phyloP scores from a whole-genome alignment of 2,113 vertebrate genomes.

The Larimichthys crocea region DNA sequence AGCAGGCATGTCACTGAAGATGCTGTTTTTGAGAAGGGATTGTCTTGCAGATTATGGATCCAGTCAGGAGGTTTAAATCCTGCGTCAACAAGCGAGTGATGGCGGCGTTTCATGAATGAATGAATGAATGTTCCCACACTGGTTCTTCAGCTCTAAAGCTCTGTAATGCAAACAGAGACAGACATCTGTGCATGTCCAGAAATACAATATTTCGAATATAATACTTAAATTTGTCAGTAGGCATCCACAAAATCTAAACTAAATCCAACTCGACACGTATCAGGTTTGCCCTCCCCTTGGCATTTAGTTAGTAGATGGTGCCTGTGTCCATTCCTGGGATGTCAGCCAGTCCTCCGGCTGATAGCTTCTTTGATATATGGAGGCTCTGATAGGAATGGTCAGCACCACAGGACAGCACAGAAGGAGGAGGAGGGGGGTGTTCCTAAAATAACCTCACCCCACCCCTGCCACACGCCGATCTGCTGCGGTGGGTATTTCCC shows the following conservation, averaged over 20 bases:
- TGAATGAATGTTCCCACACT: not conserved
- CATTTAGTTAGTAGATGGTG: constrained; percentile 42
- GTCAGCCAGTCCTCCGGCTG: constrained; percentile 49
- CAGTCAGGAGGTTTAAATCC: constrained; percentile 20
- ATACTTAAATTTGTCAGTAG: constrained; percentile 1
- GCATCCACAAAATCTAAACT: constrained; percentile 31
- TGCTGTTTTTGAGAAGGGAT: constrained; percentile 51
- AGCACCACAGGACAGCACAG: constrained; percentile 20
- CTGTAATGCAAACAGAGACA: constrained; percentile 64
- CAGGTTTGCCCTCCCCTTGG: constrained; percentile 43
- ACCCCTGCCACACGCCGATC: not conserved
- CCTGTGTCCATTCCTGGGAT: constrained; percentile 64
- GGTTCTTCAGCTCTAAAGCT: constrained; percentile 24
- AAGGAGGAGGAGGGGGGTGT: not conserved
- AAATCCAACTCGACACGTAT: constrained; percentile 39
- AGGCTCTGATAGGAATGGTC: constrained; percentile 30
- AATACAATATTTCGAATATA: not conserved
- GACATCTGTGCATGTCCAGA: not conserved
- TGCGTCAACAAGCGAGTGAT: not conserved
- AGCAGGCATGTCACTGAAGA: constrained; percentile 14
- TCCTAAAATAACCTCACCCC: constrained; percentile 67
- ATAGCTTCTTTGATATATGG: constrained; percentile 65
- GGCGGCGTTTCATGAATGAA: constrained; percentile 21
- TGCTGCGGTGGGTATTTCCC: constrained; percentile 43
- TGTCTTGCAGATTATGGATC: constrained; percentile 60